These are phyloP conservation scores for Linepithema humile DNA, from an alignment of 1,140 invertebrate genomes.

Conservation along the genomic window DNA sequence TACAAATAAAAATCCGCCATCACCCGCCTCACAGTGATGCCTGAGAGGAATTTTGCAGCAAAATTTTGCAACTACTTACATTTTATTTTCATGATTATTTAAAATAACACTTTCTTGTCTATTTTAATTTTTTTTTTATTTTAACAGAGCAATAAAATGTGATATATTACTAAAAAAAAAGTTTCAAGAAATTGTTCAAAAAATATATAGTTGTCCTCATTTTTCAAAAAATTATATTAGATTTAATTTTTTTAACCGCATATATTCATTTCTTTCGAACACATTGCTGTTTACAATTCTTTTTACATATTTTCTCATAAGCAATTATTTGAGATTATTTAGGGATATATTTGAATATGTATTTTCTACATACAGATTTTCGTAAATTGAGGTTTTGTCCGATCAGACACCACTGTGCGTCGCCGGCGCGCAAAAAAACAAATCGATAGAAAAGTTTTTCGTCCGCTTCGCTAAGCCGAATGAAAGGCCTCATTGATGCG, in stretches of 20 bases:
- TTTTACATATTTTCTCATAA: not conserved
- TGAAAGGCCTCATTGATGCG: slow-evolving; percentile 22
- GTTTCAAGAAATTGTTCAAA: too few relatives aligned
- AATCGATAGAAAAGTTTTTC: slow-evolving; percentile 29
- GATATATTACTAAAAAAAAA: too few relatives aligned
- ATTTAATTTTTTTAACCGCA: not conserved
- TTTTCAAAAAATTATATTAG: too few relatives aligned
- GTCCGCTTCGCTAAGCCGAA: slow-evolving; percentile 13
- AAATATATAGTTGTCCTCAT: too few relatives aligned
- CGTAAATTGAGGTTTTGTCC: slow-evolving; percentile 5
- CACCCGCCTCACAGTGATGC: not conserved
- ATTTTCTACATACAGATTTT: not conserved
- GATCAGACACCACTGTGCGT: not conserved
- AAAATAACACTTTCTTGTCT: not conserved
- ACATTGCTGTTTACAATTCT: not conserved
- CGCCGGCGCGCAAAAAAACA: not conserved
- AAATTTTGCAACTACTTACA: not conserved
- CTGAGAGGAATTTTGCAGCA: not conserved
- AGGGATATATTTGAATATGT: not conserved
- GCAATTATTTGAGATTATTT: not conserved
- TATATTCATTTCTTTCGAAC: not conserved
- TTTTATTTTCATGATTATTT: not conserved
- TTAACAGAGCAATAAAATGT: too few relatives aligned
- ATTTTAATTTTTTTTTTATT: not conserved
- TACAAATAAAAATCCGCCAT: not conserved